Evolutionary conservation across 2,888 invertebrate genomes (phyloP), one percentile per base, ranked within the genome.

Genomic region (Coelopa pilipes): DNA sequence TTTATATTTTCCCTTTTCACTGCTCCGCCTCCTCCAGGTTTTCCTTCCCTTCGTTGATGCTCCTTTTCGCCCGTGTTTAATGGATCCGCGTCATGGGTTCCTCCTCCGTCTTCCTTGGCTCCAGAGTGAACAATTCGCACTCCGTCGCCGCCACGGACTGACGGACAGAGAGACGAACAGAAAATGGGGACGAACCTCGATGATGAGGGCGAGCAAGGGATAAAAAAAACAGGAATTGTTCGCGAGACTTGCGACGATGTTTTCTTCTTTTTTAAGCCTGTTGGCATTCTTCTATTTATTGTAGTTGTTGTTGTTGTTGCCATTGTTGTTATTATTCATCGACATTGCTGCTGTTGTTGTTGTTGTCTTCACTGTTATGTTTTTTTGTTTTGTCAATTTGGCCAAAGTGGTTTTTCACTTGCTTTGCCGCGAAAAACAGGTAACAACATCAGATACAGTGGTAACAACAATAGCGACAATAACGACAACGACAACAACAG

Each of bases 341-440:
- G 10, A 55, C 71, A 24, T 62, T 72, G 47, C 57, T 71, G 67
- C 53, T 70, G 73, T 69, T 47, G 74, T 73, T 70, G 59, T 77
- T 74, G 76, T 77, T 75, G 76, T 73, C 72, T 34, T 34, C 34
- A 73, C 76, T 76, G 73, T 76, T 78, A 75, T 77, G 77, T 2
- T 65, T 46, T 75, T 66, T 74, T 76, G 80, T 83, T n/a, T n/a
- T 82, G 83, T 84, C 85, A 85, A 85, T 85, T 85, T 84, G 82
- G 84, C 82, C 84, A 84, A 85, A 85, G 85, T 85, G 85, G 85
- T 85, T 85, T 85, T 85, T 85, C 85, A 85, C 84, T 81, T 85
- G 84, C 84, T 85, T 85, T 84, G 83, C 81, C 83, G 80, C 81
- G 80, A 79, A 83, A 82, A 84, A 70, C 70, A 70, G 70, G 70